Evolutionary conservation across 1,140 invertebrate genomes (phyloP).

Genomic region (Oscheius sp.): DNA sequence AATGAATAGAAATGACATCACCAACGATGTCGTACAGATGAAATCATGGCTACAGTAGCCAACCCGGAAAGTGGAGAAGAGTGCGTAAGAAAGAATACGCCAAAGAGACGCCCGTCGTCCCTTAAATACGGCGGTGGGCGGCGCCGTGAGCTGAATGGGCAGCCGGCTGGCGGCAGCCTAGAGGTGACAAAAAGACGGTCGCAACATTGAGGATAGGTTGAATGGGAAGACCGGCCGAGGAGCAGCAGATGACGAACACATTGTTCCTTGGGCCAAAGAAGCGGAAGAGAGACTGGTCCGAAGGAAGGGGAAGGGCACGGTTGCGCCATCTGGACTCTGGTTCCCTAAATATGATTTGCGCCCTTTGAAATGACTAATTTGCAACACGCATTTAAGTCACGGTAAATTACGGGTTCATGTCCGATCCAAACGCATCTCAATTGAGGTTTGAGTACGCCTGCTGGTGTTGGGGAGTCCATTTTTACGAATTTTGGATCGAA

Average conservation of each 20-base stretch:
- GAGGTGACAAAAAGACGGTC: slow-evolving; percentile 7
- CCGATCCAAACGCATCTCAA: no score
- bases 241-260: neutral
- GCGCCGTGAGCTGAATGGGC: neutral
- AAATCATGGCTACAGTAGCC: no score
- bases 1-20: neutral
- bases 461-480: no score
- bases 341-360: neutral
- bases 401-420: no score
- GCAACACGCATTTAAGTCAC: neutral
- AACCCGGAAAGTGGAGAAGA: neutral
- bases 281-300: no score
- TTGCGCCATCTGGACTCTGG: no score
- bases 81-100: neutral
- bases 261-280: neutral
- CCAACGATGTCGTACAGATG: no score
- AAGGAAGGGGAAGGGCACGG: neutral
- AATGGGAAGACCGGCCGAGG: neutral
- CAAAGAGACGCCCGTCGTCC: neutral
- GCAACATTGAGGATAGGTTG: neutral
- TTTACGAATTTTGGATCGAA: no score
- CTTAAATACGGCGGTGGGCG: neutral
- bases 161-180: neutral
- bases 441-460: no score
- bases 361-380: neutral